Conservation (phyloP, 1,140 invertebrate genomes). For the Portunus trituberculatus region DNA sequence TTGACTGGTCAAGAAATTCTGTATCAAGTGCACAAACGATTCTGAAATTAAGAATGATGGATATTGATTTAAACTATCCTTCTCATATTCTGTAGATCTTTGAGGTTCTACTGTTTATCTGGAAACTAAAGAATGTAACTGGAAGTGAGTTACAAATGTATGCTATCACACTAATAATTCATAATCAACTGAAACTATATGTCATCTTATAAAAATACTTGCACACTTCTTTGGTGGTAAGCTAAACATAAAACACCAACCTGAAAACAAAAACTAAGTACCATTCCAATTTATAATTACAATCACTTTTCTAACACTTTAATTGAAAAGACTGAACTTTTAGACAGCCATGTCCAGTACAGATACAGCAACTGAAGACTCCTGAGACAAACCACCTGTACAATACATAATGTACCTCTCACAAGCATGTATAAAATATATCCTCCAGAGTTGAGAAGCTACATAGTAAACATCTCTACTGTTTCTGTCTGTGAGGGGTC, state of each 20-base stretch:
- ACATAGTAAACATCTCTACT: constrained; percentile 73
- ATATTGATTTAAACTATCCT: too few species aligned
- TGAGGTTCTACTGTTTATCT: neutral
- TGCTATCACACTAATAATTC: constrained; percentile 7
- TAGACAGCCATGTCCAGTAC: neutral
- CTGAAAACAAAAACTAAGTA: constrained; percentile 20
- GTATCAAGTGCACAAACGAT: too few species aligned
- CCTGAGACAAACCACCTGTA: constrained; percentile 2
- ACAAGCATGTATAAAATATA: constrained; percentile 25
- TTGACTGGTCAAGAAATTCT: too few species aligned
- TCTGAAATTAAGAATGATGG: too few species aligned
- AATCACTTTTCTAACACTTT: neutral
- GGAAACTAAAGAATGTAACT: constrained; percentile 18
- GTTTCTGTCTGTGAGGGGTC: constrained; percentile 67
- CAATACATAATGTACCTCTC: constrained; percentile 41
- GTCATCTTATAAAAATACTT: neutral
- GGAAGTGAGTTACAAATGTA: neutral
- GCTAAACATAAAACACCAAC: constrained; percentile 27
- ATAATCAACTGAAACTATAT: constrained; percentile 27
- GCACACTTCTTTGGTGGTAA: constrained; percentile 53
- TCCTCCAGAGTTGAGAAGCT: neutral
- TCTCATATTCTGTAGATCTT: too few species aligned
- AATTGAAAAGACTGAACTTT: neutral
- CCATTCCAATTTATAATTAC: neutral
- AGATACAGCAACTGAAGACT: constrained; percentile 12